A percentile compares a stretch with the other conserved stretches of the same genome.
phyloP scores from a whole-genome alignment of 2,113 vertebrate species.

The Ammospiza caudacuta region DNA sequence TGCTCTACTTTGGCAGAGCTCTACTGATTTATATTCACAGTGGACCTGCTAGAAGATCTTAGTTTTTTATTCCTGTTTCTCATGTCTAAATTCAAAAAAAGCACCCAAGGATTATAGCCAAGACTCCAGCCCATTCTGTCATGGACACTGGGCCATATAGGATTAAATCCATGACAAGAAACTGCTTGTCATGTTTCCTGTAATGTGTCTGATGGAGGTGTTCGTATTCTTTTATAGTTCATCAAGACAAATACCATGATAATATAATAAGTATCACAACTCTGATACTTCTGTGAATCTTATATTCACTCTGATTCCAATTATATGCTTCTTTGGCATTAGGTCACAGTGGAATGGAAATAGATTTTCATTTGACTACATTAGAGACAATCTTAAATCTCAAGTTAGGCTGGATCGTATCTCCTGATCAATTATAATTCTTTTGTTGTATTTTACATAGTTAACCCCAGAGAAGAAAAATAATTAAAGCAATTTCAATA shows the following conservation, averaged over 20 bases:
- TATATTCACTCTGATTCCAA: constrained; percentile 2
- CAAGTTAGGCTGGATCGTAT: background rate
- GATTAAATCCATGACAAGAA: background rate
- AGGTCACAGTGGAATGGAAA: constrained; percentile 12
- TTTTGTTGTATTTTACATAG: background rate
- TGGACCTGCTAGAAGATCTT: background rate
- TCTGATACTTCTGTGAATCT: constrained; percentile 11
- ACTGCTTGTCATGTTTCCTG: background rate
- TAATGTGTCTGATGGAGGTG: background rate
- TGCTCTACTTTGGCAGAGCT: background rate
- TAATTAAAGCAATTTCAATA: background rate
- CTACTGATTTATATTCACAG: background rate
- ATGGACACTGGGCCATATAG: background rate
- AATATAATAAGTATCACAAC: background rate
- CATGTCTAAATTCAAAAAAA: background rate
- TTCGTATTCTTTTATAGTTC: background rate
- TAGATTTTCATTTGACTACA: constrained; percentile 14
- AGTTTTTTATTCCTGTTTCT: background rate
- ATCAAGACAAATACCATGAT: background rate
- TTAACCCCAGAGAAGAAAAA: background rate
- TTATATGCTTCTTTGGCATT: background rate
- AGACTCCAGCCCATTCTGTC: background rate
- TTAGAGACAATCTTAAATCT: constrained; percentile 25
- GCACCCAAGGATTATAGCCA: background rate
- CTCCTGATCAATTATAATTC: constrained; percentile 17